Percentiles rank a stretch among this genome's conserved stretches.
phyloP scores from a whole-genome alignment of 1,140 invertebrate genomes.

The Listronotus oregonensis region DNA sequence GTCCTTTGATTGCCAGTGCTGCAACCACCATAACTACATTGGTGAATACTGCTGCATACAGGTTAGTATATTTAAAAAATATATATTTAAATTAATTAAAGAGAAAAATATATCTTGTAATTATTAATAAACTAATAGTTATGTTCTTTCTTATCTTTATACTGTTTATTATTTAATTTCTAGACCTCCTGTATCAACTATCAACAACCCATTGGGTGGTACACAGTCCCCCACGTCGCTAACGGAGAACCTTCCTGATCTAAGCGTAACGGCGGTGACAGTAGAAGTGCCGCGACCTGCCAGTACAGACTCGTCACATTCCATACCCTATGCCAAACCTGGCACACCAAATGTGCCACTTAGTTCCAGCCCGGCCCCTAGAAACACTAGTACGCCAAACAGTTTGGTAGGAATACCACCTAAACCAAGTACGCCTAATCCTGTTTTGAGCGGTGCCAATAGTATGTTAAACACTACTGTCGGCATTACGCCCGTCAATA shows the following conservation, averaged over 20 bases:
- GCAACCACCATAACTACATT: slow-evolving; percentile 74
- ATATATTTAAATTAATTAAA: too few species aligned
- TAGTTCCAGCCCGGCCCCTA: slow-evolving; percentile 58
- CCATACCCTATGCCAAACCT: slow-evolving; percentile 26
- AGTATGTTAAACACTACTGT: neutral
- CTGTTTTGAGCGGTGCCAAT: neutral
- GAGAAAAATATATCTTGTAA: too few species aligned
- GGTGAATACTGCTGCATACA: slow-evolving; percentile 64
- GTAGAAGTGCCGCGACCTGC: slow-evolving; percentile 65
- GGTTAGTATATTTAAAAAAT: slow-evolving; percentile 29
- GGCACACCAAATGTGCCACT: slow-evolving; percentile 31
- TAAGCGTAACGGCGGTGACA: slow-evolving; percentile 54
- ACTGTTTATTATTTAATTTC: slow-evolving; percentile 52
- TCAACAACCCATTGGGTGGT: slow-evolving; percentile 17
- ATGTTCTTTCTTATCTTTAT: slow-evolving; percentile 35
- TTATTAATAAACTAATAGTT: neutral
- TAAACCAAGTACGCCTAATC: slow-evolving; percentile 36
- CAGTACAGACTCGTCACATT: slow-evolving; percentile 51
- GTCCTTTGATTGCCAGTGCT: slow-evolving; percentile 72
- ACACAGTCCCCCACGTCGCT: slow-evolving; percentile 29
- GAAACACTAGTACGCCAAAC: slow-evolving; percentile 33
- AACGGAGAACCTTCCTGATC: slow-evolving; percentile 47
- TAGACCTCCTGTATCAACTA: slow-evolving; percentile 58
- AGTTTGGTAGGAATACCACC: slow-evolving; percentile 15
- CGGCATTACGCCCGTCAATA: neutral